Evolutionary conservation across 1,140 invertebrate species (phyloP), one percentile per base, ranked within the genome.

Genomic region (Thaumetopoea pityocampa): DNA sequence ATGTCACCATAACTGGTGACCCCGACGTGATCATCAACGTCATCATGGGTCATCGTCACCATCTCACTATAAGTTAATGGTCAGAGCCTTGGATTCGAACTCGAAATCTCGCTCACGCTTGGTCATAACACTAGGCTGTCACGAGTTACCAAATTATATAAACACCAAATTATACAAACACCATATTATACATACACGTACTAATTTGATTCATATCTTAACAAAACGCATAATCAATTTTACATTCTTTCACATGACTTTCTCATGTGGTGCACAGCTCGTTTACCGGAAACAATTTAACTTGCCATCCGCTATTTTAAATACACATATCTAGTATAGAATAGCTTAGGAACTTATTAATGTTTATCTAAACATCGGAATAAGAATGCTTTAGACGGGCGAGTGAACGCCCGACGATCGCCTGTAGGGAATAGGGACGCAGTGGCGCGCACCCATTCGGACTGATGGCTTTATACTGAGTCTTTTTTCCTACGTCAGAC

Each of bases 361-460:
- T 69, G 72, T 79, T 79, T 78, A 79, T 83, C 73, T 74, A 67
- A 69, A 60, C 67, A 80, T 83, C 76, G 48, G 65, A 71, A 79
- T 74, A 67, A 68, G 69, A 72, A 76, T 69, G 65, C 58, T 49
- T 48, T 34, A 57, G 62, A 58, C 59, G 51, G 63, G 51, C 41
- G 29, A 53, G 48, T 45, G 36, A 51, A 27, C 48, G n/a, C n/a
- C n/a, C n/a, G 51, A 19, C 28, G 44, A 30, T 45, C 10, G 63
- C 58, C 57, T 51, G 61, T 56, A 57, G 60, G 67, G 37, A 41
- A n/a, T n/a, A n/a, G n/a, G 62, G 67, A 67, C 40, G 47, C 76
- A 79, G 35, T 70, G 58, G 64, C 70, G 72, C 79, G 72, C 61
- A 47, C 57, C 61, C 62, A 71, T 74, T 71, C 53, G 58, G 37